Percentiles rank a stretch among this genome's conserved stretches.
Conservation (phyloP, 1,140 invertebrate species). For the Manduca sexta region DNA sequence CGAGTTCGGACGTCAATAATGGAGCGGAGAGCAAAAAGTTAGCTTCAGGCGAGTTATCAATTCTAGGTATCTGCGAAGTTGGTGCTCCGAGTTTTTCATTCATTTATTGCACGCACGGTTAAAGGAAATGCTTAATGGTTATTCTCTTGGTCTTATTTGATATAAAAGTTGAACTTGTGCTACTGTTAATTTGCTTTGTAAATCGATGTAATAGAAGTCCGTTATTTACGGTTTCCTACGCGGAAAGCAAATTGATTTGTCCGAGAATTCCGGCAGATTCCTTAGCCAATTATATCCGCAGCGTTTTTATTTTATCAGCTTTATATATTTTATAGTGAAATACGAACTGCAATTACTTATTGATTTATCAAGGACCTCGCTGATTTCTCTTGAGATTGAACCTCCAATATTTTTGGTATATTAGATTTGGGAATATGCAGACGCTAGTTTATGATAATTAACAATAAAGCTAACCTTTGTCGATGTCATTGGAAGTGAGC, state of each 20-base stretch:
- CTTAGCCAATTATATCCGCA: too few relatives aligned
- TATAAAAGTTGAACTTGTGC: constrained; percentile 46
- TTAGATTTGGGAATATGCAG: background rate
- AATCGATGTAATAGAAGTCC: constrained; percentile 32
- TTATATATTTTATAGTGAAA: too few relatives aligned
- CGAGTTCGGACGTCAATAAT: constrained; percentile 51
- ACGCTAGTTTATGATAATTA: too few relatives aligned
- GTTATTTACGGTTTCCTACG: constrained; percentile 29
- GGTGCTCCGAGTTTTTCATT: constrained; percentile 49
- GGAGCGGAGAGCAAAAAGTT: constrained; percentile 57
- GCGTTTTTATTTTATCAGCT: too few relatives aligned
- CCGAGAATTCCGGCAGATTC: constrained; percentile 8
- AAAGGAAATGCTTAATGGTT: constrained; percentile 51
- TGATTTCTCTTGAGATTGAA: too few relatives aligned
- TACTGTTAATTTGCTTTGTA: constrained; percentile 27
- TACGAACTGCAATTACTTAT: too few relatives aligned
- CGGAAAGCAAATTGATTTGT: constrained; percentile 28
- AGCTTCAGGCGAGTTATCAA: constrained; percentile 55
- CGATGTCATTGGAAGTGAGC: too few relatives aligned
- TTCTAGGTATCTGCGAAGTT: constrained; percentile 48
- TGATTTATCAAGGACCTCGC: too few relatives aligned
- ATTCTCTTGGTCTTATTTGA: constrained; percentile 45
- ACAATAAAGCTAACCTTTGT: too few relatives aligned
- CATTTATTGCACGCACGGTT: constrained; percentile 56
- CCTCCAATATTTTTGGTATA: background rate